Conservation (phyloP, 2,113 vertebrate genomes). For the Nyctibius bracteatus region DNA sequence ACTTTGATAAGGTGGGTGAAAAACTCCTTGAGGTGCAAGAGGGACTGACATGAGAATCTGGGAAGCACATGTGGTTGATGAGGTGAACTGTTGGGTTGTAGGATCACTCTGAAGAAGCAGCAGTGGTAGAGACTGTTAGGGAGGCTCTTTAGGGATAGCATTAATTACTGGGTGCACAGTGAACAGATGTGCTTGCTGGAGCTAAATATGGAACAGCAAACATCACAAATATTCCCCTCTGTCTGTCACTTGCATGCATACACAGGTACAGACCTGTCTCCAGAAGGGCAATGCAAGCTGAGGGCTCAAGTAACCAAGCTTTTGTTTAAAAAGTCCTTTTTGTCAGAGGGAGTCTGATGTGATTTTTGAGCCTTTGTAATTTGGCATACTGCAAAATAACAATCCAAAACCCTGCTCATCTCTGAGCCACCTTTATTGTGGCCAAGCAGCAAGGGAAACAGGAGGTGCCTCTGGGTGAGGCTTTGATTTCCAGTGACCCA, state of each 20-base stretch:
- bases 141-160: background rate
- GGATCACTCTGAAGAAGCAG: background rate
- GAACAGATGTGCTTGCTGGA: background rate
- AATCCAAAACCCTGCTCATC: background rate
- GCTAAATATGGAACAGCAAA: background rate
- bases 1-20: background rate
- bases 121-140: background rate
- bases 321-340: background rate
- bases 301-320: background rate
- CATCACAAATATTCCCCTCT: background rate
- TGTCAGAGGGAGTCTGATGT: rapidly evolving
- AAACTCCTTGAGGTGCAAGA: background rate
- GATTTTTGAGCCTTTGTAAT: background rate
- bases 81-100: background rate
- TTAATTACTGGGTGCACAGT: background rate
- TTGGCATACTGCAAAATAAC: background rate
- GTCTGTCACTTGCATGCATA: background rate
- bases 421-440: background rate
- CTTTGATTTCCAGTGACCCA: background rate
- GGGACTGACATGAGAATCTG: background rate
- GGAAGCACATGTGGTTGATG: background rate
- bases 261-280: background rate
- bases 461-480: background rate
- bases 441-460: background rate
- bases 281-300: background rate